These are phyloP conservation scores for Aporrectodea caliginosa DNA, from an alignment of 1,140 invertebrate genomes.

Conservation along the genomic window DNA sequence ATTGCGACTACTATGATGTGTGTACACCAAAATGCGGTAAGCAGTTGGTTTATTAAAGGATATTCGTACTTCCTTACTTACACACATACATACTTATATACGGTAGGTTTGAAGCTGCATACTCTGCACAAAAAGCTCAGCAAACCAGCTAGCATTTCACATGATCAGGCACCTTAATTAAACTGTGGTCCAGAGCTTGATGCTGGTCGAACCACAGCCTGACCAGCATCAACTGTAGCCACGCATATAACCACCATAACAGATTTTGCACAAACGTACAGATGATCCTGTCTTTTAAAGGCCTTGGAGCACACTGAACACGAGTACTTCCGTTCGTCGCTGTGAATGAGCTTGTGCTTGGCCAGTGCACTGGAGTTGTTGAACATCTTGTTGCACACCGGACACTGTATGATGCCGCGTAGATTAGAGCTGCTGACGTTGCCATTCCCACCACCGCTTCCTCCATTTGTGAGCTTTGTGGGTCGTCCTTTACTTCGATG, in stretches of 20 bases:
- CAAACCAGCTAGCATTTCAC: too few species aligned
- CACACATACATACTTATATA: neutral
- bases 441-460: neutral
- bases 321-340: conserved; percentile 93
- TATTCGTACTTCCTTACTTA: too few species aligned
- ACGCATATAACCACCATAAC: too few species aligned
- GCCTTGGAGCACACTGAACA: conserved; percentile 92
- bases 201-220: too few species aligned
- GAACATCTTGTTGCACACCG: conserved; percentile 86
- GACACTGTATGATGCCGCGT: neutral
- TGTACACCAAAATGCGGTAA: too few species aligned
- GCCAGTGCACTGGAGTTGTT: conserved; percentile 93
- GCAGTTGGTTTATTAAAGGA: too few species aligned
- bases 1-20: too few species aligned
- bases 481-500: neutral
- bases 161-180: too few species aligned
- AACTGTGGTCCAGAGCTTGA: too few species aligned
- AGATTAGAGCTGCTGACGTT: neutral
- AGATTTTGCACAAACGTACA: conserved; percentile 68
- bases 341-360: conserved; percentile 96
- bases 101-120: too few species aligned
- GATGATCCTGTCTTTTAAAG: conserved; percentile 96
- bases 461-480: neutral
- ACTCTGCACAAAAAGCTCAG: too few species aligned
- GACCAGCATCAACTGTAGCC: too few species aligned